Conservation (phyloP, 1,140 invertebrate genomes). For the Hycleus phaleratus region DNA sequence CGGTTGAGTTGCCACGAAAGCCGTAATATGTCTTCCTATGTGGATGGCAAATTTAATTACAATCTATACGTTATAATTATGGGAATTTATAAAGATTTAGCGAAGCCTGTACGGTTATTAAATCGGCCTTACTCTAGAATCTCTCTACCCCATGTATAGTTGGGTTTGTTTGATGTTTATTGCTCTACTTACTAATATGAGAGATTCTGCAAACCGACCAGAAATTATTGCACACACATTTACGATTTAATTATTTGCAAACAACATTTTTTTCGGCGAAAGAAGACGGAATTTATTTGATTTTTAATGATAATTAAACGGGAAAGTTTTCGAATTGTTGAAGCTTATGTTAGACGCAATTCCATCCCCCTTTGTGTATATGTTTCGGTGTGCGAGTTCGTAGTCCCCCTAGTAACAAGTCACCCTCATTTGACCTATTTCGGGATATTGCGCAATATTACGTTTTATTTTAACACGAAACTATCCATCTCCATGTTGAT, state of each 20-base stretch:
- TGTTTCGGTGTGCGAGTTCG: not conserved
- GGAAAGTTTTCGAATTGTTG: not conserved
- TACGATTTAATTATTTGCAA: conserved; percentile 22
- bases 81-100: conserved; percentile 40
- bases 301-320: not conserved
- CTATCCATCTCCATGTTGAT: not conserved
- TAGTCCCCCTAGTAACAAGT: not conserved
- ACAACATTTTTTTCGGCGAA: conserved; percentile 8
- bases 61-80: conserved; percentile 41
- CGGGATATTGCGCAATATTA: conserved; percentile 9
- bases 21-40: conserved; percentile 33
- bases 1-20: conserved; percentile 32
- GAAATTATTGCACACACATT: conserved; percentile 13
- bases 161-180: conserved; percentile 33
- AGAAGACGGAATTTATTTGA: not conserved
- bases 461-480: not conserved
- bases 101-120: conserved; percentile 35
- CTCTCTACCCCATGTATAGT: conserved; percentile 15
- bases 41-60: conserved; percentile 40
- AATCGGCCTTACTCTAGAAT: conserved; percentile 19
- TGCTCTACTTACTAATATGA: conserved; percentile 31
- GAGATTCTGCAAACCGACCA: conserved; percentile 5
- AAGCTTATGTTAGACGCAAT: conserved; percentile 1
- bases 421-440: conserved; percentile 12
- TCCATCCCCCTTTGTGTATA: not conserved